Evolutionary conservation across 2,888 invertebrate genomes (phyloP).

Genomic region (Frankliniella fusca): DNA sequence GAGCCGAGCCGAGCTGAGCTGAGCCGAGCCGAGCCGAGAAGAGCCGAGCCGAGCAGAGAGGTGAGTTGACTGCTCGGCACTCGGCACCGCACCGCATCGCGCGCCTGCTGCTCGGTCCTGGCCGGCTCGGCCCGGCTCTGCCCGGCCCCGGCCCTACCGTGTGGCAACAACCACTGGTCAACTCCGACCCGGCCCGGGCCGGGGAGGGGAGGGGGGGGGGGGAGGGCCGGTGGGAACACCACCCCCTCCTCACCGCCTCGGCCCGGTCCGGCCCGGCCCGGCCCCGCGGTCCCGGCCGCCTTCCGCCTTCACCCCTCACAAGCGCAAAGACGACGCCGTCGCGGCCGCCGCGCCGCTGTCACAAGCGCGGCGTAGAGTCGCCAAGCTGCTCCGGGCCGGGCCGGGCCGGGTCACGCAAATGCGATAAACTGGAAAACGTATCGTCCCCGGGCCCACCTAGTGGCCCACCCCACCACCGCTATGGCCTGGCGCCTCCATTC

Average conservation of each 20-base stretch:
- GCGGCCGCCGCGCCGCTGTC: too few relatives aligned
- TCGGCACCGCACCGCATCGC: not conserved
- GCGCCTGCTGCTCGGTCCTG: too few relatives aligned
- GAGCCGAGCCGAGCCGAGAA: too few relatives aligned
- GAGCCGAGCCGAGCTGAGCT: too few relatives aligned
- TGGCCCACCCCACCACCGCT: too few relatives aligned
- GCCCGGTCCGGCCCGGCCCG: not conserved
- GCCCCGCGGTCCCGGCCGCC: not conserved
- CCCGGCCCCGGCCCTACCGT: constrained; percentile 20
- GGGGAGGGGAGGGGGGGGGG: not conserved
- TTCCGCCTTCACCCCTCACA: not conserved
- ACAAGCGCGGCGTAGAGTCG: too few relatives aligned
- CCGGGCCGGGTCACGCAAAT: too few relatives aligned
- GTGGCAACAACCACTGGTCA: not conserved
- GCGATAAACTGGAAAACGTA: too few relatives aligned
- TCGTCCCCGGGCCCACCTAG: too few relatives aligned
- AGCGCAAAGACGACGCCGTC: too few relatives aligned
- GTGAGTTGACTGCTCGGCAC: constrained; percentile 7
- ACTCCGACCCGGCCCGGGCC: not conserved
- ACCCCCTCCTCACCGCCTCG: not conserved
- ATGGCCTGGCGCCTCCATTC: too few relatives aligned
- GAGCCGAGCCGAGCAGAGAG: not conserved
- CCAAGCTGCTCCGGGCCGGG: too few relatives aligned
- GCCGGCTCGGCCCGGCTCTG: not conserved
- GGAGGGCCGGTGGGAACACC: not conserved